Evolutionary conservation across 2,113 vertebrate species (phyloP).

Genomic region (Scartelaos histophorus): DNA sequence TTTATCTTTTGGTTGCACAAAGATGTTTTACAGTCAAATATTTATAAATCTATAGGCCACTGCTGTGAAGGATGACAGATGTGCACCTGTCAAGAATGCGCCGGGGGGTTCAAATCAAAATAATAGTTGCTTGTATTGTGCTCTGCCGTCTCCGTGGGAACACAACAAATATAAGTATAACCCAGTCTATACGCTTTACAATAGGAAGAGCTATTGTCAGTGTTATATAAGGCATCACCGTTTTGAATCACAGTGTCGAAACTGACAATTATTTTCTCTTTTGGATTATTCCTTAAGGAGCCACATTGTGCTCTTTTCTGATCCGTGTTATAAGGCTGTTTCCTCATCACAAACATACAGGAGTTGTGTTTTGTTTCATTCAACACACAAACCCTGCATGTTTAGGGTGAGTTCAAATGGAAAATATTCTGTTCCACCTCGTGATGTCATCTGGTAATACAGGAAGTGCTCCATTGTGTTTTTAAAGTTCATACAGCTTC

Average conservation of each 20-base stretch:
- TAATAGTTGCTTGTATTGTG: too few relatives aligned
- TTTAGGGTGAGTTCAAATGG: too few relatives aligned
- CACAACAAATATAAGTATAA: neutral
- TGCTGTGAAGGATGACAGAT: neutral
- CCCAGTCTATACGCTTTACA: neutral
- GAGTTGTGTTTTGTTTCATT: too few relatives aligned
- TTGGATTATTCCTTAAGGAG: too few relatives aligned
- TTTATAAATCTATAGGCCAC: conserved; percentile 5
- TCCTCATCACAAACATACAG: too few relatives aligned
- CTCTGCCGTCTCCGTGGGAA: neutral
- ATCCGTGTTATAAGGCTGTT: too few relatives aligned
- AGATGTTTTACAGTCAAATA: neutral
- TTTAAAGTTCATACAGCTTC: too few relatives aligned
- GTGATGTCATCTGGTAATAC: too few relatives aligned
- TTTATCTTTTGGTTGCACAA: neutral
- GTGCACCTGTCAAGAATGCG: neutral
- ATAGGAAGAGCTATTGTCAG: neutral
- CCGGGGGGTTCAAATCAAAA: neutral
- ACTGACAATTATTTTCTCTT: conserved; percentile 12
- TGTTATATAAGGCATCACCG: neutral
- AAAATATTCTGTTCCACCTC: too few relatives aligned
- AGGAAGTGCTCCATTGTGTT: too few relatives aligned
- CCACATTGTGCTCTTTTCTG: too few relatives aligned
- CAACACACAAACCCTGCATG: too few relatives aligned
- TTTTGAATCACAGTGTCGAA: conserved; percentile 1